These are phyloP conservation scores for Geothlypis trichas DNA, from an alignment of 2,113 vertebrate genomes.

Conservation along the genomic window DNA sequence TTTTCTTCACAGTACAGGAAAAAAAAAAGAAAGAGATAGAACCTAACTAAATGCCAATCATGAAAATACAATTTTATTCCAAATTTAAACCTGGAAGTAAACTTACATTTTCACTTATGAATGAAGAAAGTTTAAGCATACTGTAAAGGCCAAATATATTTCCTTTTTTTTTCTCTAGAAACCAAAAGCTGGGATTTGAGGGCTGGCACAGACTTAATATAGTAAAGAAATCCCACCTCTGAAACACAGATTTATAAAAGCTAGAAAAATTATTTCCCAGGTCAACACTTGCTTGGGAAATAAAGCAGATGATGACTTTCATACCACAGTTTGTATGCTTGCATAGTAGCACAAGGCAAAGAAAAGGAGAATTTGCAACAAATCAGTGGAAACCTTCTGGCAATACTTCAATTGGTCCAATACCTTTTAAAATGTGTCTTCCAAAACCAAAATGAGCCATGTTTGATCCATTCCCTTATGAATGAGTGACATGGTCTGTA, in stretches of 20 bases:
- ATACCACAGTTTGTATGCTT: neutral
- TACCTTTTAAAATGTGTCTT: neutral
- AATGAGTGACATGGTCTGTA: neutral
- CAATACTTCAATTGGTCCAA: neutral
- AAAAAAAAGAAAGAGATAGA: neutral
- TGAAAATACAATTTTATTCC: neutral
- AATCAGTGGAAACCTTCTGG: neutral
- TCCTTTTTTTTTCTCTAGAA: neutral
- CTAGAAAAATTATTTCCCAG: neutral
- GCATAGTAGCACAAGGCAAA: neutral
- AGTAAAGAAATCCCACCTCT: neutral
- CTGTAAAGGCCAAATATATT: neutral
- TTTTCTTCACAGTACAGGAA: neutral
- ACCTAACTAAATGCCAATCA: neutral
- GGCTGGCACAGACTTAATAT: neutral
- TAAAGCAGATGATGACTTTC: neutral
- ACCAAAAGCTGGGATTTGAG: neutral
- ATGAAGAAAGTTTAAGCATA: neutral
- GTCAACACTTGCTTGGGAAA: neutral
- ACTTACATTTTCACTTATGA: neutral
- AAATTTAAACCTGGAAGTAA: neutral
- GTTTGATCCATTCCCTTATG: fast-evolving
- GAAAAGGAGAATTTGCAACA: neutral
- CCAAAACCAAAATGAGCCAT: neutral
- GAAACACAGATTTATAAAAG: neutral